Evolutionary conservation across 2,797 vertebrate genomes (phyloP).

Genomic region (Lophura swinhoii): DNA sequence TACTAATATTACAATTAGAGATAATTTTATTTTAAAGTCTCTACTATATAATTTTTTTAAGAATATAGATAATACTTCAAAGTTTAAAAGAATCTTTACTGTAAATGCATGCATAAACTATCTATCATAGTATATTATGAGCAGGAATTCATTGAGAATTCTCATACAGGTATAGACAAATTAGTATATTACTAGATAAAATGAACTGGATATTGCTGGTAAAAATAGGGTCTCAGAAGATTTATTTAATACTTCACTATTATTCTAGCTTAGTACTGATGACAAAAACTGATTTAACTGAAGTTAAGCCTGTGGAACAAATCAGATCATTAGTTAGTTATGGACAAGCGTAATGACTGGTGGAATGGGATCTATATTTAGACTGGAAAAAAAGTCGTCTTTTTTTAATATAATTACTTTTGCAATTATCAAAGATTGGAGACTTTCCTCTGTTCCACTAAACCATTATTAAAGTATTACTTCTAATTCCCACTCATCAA

Average conservation of each 20-base stretch:
- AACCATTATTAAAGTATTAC: not conserved
- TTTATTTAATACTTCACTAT: not conserved
- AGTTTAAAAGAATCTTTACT: not conserved
- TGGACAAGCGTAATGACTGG: not conserved
- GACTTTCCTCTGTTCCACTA: not conserved
- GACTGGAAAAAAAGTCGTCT: not conserved
- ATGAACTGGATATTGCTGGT: not conserved
- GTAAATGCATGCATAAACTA: not conserved
- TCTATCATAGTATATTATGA: not conserved
- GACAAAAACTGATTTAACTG: not conserved
- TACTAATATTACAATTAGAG: not conserved
- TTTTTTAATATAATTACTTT: not conserved
- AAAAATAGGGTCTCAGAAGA: not conserved
- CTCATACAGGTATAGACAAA: not conserved
- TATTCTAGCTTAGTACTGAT: not conserved
- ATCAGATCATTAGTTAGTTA: not conserved
- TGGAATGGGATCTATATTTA: not conserved
- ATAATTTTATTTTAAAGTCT: constrained; percentile 22
- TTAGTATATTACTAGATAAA: not conserved
- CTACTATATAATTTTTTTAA: not conserved
- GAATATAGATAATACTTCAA: not conserved
- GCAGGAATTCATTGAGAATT: not conserved
- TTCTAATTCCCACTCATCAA: not conserved
- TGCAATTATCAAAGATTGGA: not conserved
- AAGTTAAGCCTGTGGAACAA: not conserved